Evolutionary conservation across 2,888 invertebrate genomes (phyloP).

Genomic region (Caenorhabditis sulstoni): DNA sequence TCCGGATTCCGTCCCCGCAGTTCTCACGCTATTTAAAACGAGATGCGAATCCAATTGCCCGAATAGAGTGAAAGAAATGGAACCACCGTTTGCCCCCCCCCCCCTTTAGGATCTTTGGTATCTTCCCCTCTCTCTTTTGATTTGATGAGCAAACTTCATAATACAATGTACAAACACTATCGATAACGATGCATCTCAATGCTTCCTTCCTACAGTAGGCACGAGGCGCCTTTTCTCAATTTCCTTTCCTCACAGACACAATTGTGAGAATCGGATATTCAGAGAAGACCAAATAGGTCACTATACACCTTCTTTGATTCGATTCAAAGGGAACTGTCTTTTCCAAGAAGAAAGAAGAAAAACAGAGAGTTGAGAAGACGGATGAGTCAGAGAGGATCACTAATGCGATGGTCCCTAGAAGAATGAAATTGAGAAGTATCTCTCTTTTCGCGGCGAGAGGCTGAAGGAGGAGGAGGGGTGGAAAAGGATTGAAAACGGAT

Average conservation of each 20-base stretch:
- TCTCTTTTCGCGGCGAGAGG: not conserved
- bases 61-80: too few species aligned
- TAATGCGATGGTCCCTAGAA: too few species aligned
- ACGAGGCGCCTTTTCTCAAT: not conserved
- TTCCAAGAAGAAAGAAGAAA: too few species aligned
- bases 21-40: conserved; percentile 54
- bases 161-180: conserved; percentile 41
- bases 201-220: not conserved
- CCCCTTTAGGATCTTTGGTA: conserved; percentile 26
- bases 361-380: too few species aligned
- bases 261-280: not conserved
- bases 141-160: conserved; percentile 49
- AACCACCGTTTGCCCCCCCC: not conserved
- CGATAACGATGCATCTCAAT: too few species aligned
- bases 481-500: conserved; percentile 25
- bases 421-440: too few species aligned
- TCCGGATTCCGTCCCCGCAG: not conserved
- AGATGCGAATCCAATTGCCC: conserved; percentile 7
- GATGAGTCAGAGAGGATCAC: too few species aligned
- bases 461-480: not conserved
- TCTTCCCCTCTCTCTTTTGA: conserved; percentile 14
- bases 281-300: not conserved
- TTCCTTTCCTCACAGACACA: not conserved
- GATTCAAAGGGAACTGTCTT: too few species aligned
- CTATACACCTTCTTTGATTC: conserved; percentile 4